These are phyloP conservation scores for Peromyscus eremicus DNA, from an alignment of 2,797 vertebrate genomes.

Conservation along the genomic window DNA sequence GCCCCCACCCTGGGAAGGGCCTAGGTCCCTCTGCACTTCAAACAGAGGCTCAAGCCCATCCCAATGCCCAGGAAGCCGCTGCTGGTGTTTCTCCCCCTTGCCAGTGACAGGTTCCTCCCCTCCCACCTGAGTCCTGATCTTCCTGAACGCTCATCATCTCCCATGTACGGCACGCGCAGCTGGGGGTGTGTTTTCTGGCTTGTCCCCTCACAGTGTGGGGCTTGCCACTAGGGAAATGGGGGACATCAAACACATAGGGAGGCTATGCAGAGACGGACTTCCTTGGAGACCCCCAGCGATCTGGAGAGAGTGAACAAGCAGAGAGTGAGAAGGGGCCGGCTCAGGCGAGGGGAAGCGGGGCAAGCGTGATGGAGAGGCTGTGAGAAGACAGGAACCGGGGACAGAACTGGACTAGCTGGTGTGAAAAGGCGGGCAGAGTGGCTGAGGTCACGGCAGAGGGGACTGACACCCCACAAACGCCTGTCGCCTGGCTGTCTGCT, in stretches of 20 bases:
- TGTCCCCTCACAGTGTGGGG: background rate
- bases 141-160: accelerated
- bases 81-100: background rate
- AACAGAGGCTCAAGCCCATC: background rate
- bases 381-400: background rate
- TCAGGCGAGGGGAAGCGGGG: background rate
- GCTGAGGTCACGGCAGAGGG: background rate
- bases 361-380: background rate
- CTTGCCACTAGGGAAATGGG: background rate
- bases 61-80: background rate
- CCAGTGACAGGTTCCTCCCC: too few relatives aligned
- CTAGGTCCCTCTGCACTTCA: background rate
- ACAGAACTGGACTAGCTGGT: accelerated
- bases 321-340: background rate
- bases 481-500: slow-evolving; percentile 77
- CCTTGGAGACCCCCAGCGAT: too few relatives aligned
- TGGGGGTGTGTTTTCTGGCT: background rate
- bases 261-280: background rate
- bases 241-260: too few relatives aligned
- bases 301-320: background rate
- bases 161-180: background rate
- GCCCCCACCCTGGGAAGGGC: background rate
- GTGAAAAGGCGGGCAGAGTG: background rate
- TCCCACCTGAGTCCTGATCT: background rate
- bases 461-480: background rate